Conservation (phyloP, 2,888 invertebrate species). For the Brenthis daphne region DNA sequence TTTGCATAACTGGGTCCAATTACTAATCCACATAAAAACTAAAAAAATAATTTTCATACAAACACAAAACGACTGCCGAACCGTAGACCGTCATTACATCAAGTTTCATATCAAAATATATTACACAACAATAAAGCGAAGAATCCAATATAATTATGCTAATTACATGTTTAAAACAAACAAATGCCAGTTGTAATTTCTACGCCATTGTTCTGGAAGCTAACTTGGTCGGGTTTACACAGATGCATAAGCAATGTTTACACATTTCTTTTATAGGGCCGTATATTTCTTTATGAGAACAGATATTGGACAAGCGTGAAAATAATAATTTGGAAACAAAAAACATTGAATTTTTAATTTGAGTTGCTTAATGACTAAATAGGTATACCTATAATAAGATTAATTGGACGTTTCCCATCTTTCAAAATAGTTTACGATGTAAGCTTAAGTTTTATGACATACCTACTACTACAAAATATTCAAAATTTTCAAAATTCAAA, state of each 20-base stretch:
- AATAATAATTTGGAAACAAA: background rate
- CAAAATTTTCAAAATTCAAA: too few relatives aligned
- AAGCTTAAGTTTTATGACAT: too few relatives aligned
- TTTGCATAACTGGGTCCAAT: too few relatives aligned
- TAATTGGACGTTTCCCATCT: too few relatives aligned
- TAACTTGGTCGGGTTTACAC: constrained; percentile 50
- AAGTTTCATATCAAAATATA: background rate
- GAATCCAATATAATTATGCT: constrained; percentile 24
- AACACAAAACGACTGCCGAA: background rate
- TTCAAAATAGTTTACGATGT: too few relatives aligned
- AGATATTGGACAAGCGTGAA: background rate
- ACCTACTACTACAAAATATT: too few relatives aligned
- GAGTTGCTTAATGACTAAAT: too few relatives aligned
- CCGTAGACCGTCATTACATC: constrained; percentile 1
- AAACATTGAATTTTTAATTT: too few relatives aligned
- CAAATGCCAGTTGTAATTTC: constrained; percentile 20
- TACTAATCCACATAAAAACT: too few relatives aligned
- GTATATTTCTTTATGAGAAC: background rate
- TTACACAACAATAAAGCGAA: constrained; percentile 17
- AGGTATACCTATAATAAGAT: too few relatives aligned
- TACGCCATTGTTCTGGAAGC: constrained; percentile 31
- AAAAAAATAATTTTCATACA: background rate
- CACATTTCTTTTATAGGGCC: constrained; percentile 5
- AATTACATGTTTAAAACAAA: constrained; percentile 17
- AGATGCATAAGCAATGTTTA: constrained; percentile 45